A percentile compares a stretch with the other conserved stretches of the same genome.
These are phyloP conservation scores for Cinclus cinclus DNA, from an alignment of 2,113 vertebrate species.

Conservation along the genomic window DNA sequence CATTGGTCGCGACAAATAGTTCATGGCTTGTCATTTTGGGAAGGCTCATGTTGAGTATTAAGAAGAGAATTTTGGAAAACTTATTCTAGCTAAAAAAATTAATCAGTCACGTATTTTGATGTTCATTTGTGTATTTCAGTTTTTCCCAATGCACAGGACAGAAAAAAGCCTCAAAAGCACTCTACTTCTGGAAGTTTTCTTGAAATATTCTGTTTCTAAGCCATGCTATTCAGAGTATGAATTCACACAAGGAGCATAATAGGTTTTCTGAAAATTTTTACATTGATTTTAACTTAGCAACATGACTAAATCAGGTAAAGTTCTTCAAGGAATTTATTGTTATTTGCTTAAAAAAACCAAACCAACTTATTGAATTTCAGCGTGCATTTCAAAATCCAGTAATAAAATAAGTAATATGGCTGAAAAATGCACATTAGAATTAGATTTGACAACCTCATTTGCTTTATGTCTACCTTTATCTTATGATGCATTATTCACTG, in stretches of 20 bases:
- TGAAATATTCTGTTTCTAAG: background rate
- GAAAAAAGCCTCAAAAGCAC: background rate
- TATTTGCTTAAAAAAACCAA: conserved; percentile 36
- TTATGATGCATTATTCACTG: conserved; percentile 88
- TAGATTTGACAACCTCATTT: conserved; percentile 92
- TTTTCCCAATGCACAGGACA: background rate
- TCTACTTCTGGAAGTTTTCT: background rate
- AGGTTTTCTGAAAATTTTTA: background rate
- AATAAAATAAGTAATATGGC: conserved; percentile 81
- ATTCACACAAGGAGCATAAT: background rate
- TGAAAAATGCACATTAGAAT: conserved; percentile 90
- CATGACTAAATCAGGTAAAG: conserved; percentile 10
- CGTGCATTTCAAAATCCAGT: conserved; percentile 75
- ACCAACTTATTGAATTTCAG: conserved; percentile 45
- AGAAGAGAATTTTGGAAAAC: background rate
- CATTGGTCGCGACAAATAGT: background rate
- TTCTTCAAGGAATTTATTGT: conserved; percentile 40
- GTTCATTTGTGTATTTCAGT: background rate
- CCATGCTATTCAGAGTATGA: background rate
- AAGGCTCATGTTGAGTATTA: background rate
- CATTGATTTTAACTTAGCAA: background rate
- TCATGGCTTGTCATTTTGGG: background rate
- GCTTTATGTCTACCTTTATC: conserved; percentile 89
- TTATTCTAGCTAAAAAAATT: background rate
- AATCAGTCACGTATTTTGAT: background rate